Evolutionary conservation across 2,888 invertebrate genomes (phyloP).

Genomic region (Orthonevra nobilis): DNA sequence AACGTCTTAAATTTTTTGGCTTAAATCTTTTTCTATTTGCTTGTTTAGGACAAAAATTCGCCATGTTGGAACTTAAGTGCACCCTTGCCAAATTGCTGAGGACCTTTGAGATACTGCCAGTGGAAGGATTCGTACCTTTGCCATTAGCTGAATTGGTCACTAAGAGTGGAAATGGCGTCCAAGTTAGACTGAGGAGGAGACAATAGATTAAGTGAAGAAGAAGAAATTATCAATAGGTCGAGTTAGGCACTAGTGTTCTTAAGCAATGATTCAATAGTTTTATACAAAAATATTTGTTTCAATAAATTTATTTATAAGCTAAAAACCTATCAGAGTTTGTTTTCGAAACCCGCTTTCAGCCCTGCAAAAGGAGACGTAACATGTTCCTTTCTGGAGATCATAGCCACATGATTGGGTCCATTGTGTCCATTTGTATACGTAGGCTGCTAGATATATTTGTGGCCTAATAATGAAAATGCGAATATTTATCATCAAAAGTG

Average conservation of each 20-base stretch:
- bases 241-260: slow-evolving; percentile 14
- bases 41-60: slow-evolving; percentile 79
- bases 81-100: slow-evolving; percentile 76
- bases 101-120: slow-evolving; percentile 77
- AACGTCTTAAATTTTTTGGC: background rate
- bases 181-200: slow-evolving; percentile 73
- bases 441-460: too few relatives aligned
- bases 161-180: slow-evolving; percentile 78
- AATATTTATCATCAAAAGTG: too few relatives aligned
- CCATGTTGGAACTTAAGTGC: slow-evolving; percentile 78
- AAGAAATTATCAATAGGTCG: background rate
- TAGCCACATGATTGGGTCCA: too few relatives aligned
- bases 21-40: background rate
- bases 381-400: too few relatives aligned
- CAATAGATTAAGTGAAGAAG: slow-evolving; percentile 1
- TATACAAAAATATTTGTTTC: background rate
- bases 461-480: too few relatives aligned
- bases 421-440: too few relatives aligned
- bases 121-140: slow-evolving; percentile 73
- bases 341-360: too few relatives aligned
- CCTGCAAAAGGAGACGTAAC: too few relatives aligned
- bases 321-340: too few relatives aligned
- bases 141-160: slow-evolving; percentile 76
- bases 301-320: too few relatives aligned
- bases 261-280: background rate